Evolutionary conservation across 2,888 invertebrate genomes (phyloP), one percentile per base, ranked within the genome.

Genomic region (Rhogogaster chlorosoma): DNA sequence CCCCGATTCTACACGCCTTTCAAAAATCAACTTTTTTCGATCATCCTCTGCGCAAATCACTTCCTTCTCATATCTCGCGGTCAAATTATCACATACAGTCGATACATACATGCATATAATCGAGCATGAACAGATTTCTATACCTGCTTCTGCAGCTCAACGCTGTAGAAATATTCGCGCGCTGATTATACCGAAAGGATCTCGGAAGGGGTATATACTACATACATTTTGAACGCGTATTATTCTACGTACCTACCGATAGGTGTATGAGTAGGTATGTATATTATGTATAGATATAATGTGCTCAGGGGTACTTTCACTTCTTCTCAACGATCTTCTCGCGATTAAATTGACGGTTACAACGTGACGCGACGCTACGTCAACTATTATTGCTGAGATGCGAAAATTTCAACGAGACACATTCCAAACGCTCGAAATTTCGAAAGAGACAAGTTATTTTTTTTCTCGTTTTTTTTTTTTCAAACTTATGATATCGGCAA

Each of bases 291-390:
- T 10, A 61, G 10, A 61, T 26, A 26, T 26, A 61, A 22, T 22
- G 10, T 53, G 26, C 32, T 70, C 36, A 29, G 70, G n/a, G 70
- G 70, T 70, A 70, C 70, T 70, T 70, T 70, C 70, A 70, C 70
- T 70, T 70, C 32, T 70, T 70, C 70, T 70, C 70, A 32, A 70
- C 70, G 36, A 70, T 70, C 36, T 70, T 70, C 36, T 70, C n/a
- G 36, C 70, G 32, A 70, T 70, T 70, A 70, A 70, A 18, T 70
- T 70, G 32, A 70, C 70, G 70, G 70, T 70, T 70, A 38, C 70
- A 4, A 7, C 7, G 57, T 22, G 53, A 53, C n/a, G 53, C 2
- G 53, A n/a, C n/a, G 53, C 53, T n/a, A 53, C 53, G 26, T 61
- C 61, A 61, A 61, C 61, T 61, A 70, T 61, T 61, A n/a, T 22